Percentiles rank a stretch among this genome's conserved stretches.
Conservation (phyloP, 2,797 vertebrate species). For the Clarias fuscus region DNA sequence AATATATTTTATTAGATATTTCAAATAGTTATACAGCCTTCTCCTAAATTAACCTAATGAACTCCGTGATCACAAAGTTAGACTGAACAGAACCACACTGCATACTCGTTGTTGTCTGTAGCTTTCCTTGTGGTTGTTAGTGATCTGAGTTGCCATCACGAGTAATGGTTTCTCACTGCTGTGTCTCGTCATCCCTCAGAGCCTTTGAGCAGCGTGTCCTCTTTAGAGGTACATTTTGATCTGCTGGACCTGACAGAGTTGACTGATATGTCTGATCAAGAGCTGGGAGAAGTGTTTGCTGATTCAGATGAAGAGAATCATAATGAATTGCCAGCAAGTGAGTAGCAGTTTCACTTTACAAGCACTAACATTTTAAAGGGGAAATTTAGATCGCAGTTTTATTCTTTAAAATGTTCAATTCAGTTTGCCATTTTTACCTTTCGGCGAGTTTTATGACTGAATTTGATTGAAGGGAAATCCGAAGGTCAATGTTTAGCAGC, state of each 20-base stretch:
- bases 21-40: not conserved
- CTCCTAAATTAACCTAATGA: not conserved
- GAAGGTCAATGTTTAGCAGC: not conserved
- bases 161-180: not conserved
- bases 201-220: constrained; percentile 95
- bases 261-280: constrained; percentile 98
- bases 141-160: not conserved
- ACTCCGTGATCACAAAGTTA: not conserved
- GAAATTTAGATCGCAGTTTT: not conserved
- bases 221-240: constrained; percentile 97
- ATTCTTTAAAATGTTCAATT: not conserved
- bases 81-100: not conserved
- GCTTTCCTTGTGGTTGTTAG: not conserved
- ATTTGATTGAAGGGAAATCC: not conserved
- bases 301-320: constrained; percentile 94
- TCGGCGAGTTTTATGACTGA: not conserved
- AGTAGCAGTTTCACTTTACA: constrained; percentile 47
- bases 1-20: not conserved
- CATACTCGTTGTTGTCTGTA: not conserved
- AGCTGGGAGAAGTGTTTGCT: constrained; percentile 92
- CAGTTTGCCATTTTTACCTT: not conserved
- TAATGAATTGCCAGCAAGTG: constrained; percentile 83
- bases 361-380: not conserved
- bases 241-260: constrained; percentile 94
- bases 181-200: constrained; percentile 69